These are phyloP conservation scores for Pempheris klunzingeri DNA, from an alignment of 2,797 vertebrate species.

Conservation along the genomic window DNA sequence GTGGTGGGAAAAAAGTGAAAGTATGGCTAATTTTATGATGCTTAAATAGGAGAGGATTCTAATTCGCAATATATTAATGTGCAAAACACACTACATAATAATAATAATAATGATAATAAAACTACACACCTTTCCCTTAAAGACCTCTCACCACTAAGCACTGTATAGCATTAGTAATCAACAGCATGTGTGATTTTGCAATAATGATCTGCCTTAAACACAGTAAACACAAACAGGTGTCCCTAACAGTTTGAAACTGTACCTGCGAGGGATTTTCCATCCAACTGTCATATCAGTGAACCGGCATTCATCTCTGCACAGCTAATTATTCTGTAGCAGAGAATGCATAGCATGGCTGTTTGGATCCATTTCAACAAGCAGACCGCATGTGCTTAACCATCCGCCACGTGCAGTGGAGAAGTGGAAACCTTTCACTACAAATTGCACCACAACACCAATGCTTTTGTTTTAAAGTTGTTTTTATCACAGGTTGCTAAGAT, in stretches of 20 bases:
- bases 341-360: slow-evolving; percentile 34
- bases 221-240: slow-evolving; percentile 56
- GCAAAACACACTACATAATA: not conserved
- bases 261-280: slow-evolving; percentile 57
- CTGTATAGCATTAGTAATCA: not conserved
- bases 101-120: too few relatives aligned
- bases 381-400: slow-evolving; percentile 10
- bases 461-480: slow-evolving; percentile 7
- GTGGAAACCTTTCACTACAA: too few relatives aligned
- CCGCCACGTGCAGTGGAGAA: slow-evolving; percentile 17
- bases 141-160: not conserved
- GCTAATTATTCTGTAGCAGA: slow-evolving; percentile 51
- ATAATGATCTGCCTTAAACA: slow-evolving; percentile 9
- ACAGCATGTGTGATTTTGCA: slow-evolving; percentile 11
- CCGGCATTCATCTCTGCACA: slow-evolving; percentile 42
- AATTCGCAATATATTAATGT: not conserved
- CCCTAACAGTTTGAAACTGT: slow-evolving; percentile 53
- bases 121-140: not conserved
- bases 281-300: slow-evolving; percentile 58
- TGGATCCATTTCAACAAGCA: slow-evolving; percentile 50
- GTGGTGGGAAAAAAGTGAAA: slow-evolving; percentile 2
- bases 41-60: not conserved
- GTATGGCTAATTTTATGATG: not conserved
- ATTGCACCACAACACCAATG: too few relatives aligned
- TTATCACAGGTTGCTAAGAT: slow-evolving; percentile 12